phyloP scores from a whole-genome alignment of 2,797 vertebrate genomes.

The Pangasius djambal region DNA sequence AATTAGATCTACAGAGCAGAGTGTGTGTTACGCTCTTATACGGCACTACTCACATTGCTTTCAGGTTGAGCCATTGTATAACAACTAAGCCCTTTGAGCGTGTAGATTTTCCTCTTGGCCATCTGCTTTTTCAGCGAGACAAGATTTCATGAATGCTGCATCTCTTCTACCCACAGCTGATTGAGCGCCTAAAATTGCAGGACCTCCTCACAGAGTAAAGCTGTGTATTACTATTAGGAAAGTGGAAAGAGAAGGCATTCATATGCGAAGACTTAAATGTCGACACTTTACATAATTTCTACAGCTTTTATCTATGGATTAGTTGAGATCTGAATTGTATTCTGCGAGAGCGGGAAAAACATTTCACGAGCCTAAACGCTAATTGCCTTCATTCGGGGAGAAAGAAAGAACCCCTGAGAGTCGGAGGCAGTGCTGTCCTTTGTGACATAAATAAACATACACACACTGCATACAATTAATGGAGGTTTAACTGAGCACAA shows the following conservation, averaged over 20 bases:
- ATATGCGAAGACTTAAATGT: constrained; percentile 38
- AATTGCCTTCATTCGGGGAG: constrained; percentile 59
- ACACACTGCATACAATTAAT: constrained; percentile 65
- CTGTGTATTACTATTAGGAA: not conserved
- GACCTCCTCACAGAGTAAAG: not conserved
- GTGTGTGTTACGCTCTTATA: constrained; percentile 7
- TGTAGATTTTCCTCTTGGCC: constrained; percentile 16
- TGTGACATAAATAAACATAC: constrained; percentile 63
- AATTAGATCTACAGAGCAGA: not conserved
- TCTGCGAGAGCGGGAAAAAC: constrained; percentile 28
- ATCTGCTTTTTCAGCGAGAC: constrained; percentile 20
- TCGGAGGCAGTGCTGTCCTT: constrained; percentile 53
- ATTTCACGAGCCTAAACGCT: constrained; percentile 55
- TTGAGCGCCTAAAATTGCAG: not conserved
- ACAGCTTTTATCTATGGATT: constrained; percentile 47
- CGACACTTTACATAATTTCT: constrained; percentile 51
- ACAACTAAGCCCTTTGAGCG: not conserved
- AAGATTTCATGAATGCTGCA: not conserved
- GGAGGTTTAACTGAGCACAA: constrained; percentile 59
- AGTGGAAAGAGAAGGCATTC: constrained; percentile 30
- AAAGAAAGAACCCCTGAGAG: constrained; percentile 55
- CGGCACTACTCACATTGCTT: not conserved
- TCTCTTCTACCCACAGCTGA: constrained; percentile 6
- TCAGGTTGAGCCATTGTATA: constrained; percentile 22
- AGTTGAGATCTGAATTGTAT: constrained; percentile 45